Base-by-base conservation (phyloP, 2,888 invertebrate genomes). In the Oithona nana region DNA sequence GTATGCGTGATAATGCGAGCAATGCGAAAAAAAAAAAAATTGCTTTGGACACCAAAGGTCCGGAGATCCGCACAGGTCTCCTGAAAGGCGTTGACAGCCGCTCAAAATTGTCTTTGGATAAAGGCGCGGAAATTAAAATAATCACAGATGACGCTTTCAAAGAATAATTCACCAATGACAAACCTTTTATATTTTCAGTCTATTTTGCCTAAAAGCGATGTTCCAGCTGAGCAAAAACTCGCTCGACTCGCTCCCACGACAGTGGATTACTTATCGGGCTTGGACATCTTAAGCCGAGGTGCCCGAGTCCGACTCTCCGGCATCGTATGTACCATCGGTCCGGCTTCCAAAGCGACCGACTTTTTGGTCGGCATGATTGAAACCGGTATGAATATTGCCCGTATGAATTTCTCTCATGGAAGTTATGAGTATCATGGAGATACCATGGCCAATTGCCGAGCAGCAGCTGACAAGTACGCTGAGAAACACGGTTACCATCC, bases 41-140 rank as follows among this genome's bases (percentile, higher is more conserved):
- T 71, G 97, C 97, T 39, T 77, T 98, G 66, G 97, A 98, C 71
- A 98, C 97, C 11, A 97, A 97, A 74, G 97, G 97, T 2, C 95
- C 97, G 1, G 97, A 97, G 76, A 98, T 97, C 71, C 83, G 97
- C 71, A 97, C 95, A 65, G 97, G 97, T 20, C 80, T 95, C 31
- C 78, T 95, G 66, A 86, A 86, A 73, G 94, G 90, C 66, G 62
- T 57, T 62, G 62, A 62, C 28, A 56, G 62, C 26, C 28, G 62
- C 24, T n/a, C 28, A 20, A 95, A 97, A 76, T 81, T 95, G 1
- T 88, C 89, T 70, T 77, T 98, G 66, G 82, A 83, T 70, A 85
- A 84, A 69, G 92, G 89, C 28, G 83, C 83, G 6, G 79, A 75
- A 31, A 84, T 98, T 68, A 86, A 83, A 69, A 72, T 97, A 63